These are phyloP conservation scores for Sus scrofa DNA, from an alignment of 2,113 vertebrate species.

Conservation along the genomic window T2T-Sscrofa CM000819.6:39866501-39867000, in stretches of 20 bases:
- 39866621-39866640: too few species aligned
- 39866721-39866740: too few species aligned
- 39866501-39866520: too few species aligned
- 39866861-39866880: neutral
- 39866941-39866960: neutral
- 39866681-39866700: too few species aligned
- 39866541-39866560: too few species aligned
- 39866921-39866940: neutral
- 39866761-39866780: neutral
- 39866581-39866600: too few species aligned
- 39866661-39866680: too few species aligned
- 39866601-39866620: too few species aligned
- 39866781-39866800: neutral
- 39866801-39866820: neutral
- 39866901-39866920: neutral
- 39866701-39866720: too few species aligned
- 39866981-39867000: neutral
- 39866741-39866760: neutral
- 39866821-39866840: neutral
- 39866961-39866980: neutral
- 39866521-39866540: too few species aligned
- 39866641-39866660: too few species aligned
- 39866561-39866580: too few species aligned
- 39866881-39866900: neutral
- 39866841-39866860: neutral